Percentiles rank a stretch among this genome's conserved stretches.
Conservation (phyloP, 2,797 vertebrate genomes). For the Tauraco hartlaubi region DNA sequence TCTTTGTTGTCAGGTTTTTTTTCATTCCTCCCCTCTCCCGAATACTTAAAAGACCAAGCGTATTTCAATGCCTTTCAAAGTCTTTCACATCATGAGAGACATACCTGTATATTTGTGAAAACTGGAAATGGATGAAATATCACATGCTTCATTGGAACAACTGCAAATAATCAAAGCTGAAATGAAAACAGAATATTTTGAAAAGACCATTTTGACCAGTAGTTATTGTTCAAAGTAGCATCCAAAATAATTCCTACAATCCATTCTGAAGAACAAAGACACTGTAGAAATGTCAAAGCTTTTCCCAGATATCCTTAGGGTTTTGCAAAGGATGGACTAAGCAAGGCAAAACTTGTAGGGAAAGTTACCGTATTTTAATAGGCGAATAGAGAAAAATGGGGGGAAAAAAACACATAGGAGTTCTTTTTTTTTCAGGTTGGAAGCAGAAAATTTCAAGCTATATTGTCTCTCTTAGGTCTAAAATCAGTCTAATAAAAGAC, state of each 20-base stretch:
- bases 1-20: not conserved
- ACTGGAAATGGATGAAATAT: slow-evolving; percentile 3
- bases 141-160: not conserved
- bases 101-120: not conserved
- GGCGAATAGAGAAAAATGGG: not conserved
- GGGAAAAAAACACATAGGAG: not conserved
- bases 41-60: not conserved
- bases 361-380: not conserved
- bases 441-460: not conserved
- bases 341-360: not conserved
- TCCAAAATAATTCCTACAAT: not conserved
- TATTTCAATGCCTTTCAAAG: slow-evolving; percentile 24
- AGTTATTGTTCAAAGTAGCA: not conserved
- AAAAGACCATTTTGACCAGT: not conserved
- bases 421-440: not conserved
- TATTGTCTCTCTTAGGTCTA: not conserved
- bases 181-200: not conserved
- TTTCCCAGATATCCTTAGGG: not conserved
- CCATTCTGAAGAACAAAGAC: not conserved
- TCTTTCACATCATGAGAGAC: not conserved
- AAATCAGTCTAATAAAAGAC: not conserved
- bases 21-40: too few species aligned
- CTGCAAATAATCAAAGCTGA: not conserved
- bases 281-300: not conserved
- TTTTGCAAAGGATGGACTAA: not conserved